Conservation (phyloP, 2,113 vertebrate genomes). For the Cacatua alba region DNA sequence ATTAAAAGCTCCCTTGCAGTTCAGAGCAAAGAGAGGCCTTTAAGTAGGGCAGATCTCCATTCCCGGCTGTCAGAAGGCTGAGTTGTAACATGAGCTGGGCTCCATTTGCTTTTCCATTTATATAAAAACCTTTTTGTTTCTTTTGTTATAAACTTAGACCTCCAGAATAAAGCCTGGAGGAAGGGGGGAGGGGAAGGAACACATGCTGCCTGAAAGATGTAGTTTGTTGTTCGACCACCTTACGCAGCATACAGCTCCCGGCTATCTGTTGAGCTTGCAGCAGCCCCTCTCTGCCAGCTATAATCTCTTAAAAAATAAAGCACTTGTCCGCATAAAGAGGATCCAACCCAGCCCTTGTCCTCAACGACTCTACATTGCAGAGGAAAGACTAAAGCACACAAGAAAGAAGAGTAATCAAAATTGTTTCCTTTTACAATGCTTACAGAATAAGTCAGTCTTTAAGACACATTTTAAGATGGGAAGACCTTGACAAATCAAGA, state of each 20-base stretch:
- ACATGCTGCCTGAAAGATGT: constrained; percentile 32
- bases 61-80: constrained; percentile 64
- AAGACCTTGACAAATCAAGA: neutral
- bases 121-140: constrained; percentile 72
- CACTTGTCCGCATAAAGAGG: neutral
- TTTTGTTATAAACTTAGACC: constrained; percentile 69
- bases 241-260: neutral
- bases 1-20: constrained; percentile 37
- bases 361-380: neutral
- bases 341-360: neutral
- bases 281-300: neutral
- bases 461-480: neutral
- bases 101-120: constrained; percentile 68
- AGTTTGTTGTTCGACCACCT: constrained; percentile 12
- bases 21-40: constrained; percentile 54
- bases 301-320: neutral
- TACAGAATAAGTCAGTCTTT: neutral
- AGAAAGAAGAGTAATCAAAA: neutral
- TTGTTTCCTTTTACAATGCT: neutral
- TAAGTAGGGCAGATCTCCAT: constrained; percentile 56
- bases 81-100: constrained; percentile 66
- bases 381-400: neutral
- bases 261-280: neutral
- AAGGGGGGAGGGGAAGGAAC: constrained; percentile 24
- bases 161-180: constrained; percentile 55